These are phyloP conservation scores for Anthopleura sola DNA, from an alignment of 64 coral and sea anemone genomes.

Conservation along the genomic window DNA sequence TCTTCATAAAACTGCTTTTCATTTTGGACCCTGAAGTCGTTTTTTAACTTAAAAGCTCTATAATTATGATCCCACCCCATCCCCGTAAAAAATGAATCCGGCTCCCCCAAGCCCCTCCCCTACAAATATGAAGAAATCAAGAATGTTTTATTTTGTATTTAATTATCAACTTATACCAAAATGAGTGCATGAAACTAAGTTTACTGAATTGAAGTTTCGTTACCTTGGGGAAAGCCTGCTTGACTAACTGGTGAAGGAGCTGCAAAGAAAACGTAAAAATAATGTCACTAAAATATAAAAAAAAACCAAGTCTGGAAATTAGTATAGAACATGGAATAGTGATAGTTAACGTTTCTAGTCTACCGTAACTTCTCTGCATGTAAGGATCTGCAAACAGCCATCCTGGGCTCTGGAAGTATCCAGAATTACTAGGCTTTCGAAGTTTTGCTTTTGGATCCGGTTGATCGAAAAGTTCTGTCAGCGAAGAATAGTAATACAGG, in stretches of 20 bases:
- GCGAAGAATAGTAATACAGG: not conserved
- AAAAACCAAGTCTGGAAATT: not conserved
- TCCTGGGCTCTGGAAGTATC: not conserved
- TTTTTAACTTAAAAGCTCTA: too few relatives aligned
- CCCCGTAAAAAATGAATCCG: too few relatives aligned
- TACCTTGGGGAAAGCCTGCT: constrained; percentile 1
- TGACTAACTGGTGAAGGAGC: not conserved
- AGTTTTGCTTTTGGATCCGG: not conserved
- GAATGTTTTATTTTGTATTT: too few relatives aligned
- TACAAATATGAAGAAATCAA: too few relatives aligned
- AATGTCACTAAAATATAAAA: not conserved
- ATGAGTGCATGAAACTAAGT: not conserved
- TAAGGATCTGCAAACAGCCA: not conserved
- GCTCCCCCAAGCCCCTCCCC: too few relatives aligned
- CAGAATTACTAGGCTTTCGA: not conserved
- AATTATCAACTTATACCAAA: too few relatives aligned
- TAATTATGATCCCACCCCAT: too few relatives aligned
- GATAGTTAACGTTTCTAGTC: not conserved
- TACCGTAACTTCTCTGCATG: constrained; percentile 8
- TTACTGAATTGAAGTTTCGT: not conserved
- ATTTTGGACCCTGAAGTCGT: too few relatives aligned
- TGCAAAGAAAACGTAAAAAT: not conserved
- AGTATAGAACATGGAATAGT: not conserved
- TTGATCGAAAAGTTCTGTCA: constrained; percentile 1
- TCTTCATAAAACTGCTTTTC: too few relatives aligned